Base-by-base conservation (phyloP, 2,888 invertebrate species). In the Teinopalpus imperialis region DNA sequence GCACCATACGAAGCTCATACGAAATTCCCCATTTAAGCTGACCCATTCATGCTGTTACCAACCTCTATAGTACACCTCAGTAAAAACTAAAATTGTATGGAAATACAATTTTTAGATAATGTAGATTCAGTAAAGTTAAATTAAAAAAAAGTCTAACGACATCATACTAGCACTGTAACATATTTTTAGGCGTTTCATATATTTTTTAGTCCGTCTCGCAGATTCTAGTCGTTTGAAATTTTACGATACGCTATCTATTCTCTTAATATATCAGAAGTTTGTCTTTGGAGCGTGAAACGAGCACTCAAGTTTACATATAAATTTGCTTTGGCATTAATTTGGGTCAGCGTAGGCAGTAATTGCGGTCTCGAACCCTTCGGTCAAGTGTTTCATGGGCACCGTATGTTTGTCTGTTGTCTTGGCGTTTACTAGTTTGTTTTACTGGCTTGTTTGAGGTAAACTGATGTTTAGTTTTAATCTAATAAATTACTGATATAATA, bases 301-400 rank as follows among this genome's bases (percentile, higher is more conserved):
- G 10, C 45, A 40, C 45, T 27, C 32, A 45, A 45, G 40, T 45
- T 37, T 45, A 45, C 40, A 29, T 40, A 40, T 40, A 45, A 45
- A 40, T 40, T 45, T 32, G 29, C 27, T 45, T 40, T 21, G 40
- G 40, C 18, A 45, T 40, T 45, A 45, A 45, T 45, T 45, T 40
- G 39, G 45, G 45, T 34, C 39, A 21, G 31, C 31, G 39, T 26
- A 20, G 37, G 8, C 39, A 27, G 39, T 40, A 45, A 45, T 45
- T 40, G 45, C 40, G 45, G 45, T 40, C 40, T 27, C 32, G 21
- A 16, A 27, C 45, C 45, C 40, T 43, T 14, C 45, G 45, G 37
- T 44, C 44, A 39, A 45, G 45, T 45, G 45, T 23, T 29, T 7
- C 24, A 26, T 5, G 27, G 40, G 20, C 8, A 21, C 21, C 9